Evolutionary conservation across 2,797 vertebrate species (phyloP), one percentile per base, ranked within the genome.

Genomic region (Chloroceryle inda): DNA sequence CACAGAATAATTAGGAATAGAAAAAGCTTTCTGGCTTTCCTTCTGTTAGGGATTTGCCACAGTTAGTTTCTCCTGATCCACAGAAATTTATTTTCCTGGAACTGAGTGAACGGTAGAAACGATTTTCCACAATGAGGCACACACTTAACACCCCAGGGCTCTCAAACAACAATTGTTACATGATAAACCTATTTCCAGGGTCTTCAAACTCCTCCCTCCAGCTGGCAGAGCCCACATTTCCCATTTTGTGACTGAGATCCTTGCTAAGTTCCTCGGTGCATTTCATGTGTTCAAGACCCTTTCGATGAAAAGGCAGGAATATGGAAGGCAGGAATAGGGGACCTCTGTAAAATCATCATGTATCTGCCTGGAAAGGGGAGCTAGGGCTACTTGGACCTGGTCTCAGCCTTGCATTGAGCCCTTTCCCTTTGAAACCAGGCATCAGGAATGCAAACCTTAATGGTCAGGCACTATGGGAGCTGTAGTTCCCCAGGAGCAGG

Each of bases 1-100:
- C 59, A 33, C 35, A 8, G 78, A 11, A 12, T 77, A 77, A 89
- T 81, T 76, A 92, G 89, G 69, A 50, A 35, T 10, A 94, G 78
- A 64, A 84, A 77, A 94, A 84, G 69, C 92, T 84, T 76, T 76
- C 56, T 85, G 64, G 31, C 59, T 87, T 77, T 50, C 75, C 50
- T 87, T 77, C 26, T 59, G 2, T 58, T 12, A 35, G 82, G 64
- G 82, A 77, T 89, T 84, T 76, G 79, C 61, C 69, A 59, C 81
- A 92, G 69, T 84, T 73, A 55, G 74, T 64, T 95, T 76, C 83
- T 89, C 82, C 61, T 84, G 79, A 92, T 68, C 85, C 85, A 81
- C 85, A 89, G 78, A 92, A 76, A 77, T 84, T 76, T 63, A 23
- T 59, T 89, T 45, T 78, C 55, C 89, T 92, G 89, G 78, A 75